Percentiles rank a stretch among this genome's conserved stretches.
Evolutionary conservation across 2,797 vertebrate genomes (phyloP).

Genomic region (Aldrovandia affinis): DNA sequence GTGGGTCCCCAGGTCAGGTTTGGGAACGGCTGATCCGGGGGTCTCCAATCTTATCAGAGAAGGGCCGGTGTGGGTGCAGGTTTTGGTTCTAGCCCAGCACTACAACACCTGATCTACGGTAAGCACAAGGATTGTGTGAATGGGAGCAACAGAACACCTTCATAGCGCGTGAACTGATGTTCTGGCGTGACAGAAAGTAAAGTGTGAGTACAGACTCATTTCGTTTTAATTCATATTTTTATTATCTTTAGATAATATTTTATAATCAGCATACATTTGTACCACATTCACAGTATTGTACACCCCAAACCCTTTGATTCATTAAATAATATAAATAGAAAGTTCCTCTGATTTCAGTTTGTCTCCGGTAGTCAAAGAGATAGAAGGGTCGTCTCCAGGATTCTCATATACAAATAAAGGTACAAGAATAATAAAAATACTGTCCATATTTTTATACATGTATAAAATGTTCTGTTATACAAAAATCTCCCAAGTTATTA

Average conservation of each 20-base stretch:
- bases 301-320: slow-evolving; percentile 60
- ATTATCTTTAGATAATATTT: slow-evolving; percentile 64
- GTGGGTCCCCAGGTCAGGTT: too few relatives aligned
- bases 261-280: slow-evolving; percentile 59
- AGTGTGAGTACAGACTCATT: slow-evolving; percentile 16
- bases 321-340: slow-evolving; percentile 57
- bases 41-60: too few relatives aligned
- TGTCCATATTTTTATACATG: slow-evolving; percentile 67
- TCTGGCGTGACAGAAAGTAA: background rate
- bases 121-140: background rate
- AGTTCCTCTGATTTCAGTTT: slow-evolving; percentile 49
- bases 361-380: slow-evolving; percentile 49
- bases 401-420: slow-evolving; percentile 66
- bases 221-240: slow-evolving; percentile 58
- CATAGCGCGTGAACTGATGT: background rate
- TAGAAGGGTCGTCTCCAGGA: slow-evolving; percentile 50
- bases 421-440: slow-evolving; percentile 78
- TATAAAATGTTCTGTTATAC: slow-evolving; percentile 67
- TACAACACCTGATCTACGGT: background rate
- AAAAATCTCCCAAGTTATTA: slow-evolving; percentile 62
- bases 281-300: slow-evolving; percentile 70
- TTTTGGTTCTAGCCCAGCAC: too few relatives aligned
- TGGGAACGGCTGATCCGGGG: too few relatives aligned
- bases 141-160: background rate
- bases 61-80: too few relatives aligned